Evolutionary conservation across 2,113 vertebrate species (phyloP).

Genomic region (Tetrax tetrax): DNA sequence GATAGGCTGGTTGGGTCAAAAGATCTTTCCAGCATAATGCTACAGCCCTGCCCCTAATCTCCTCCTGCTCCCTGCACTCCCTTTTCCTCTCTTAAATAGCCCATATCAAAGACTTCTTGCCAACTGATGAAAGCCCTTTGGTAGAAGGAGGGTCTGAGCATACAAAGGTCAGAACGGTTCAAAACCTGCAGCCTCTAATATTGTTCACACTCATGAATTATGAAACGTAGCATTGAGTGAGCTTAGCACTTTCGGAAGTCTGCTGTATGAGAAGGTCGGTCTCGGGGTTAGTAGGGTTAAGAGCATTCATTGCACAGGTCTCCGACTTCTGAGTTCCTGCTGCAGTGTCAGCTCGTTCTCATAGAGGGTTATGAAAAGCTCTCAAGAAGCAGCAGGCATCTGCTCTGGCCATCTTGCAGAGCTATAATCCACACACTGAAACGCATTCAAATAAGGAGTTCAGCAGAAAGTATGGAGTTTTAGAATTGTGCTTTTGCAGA

Average conservation of each 20-base stretch:
- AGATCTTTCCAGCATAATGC: too few relatives aligned
- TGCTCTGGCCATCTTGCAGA: background rate
- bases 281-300: background rate
- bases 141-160: background rate
- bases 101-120: background rate
- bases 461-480: background rate
- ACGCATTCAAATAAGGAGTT: background rate
- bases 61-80: background rate
- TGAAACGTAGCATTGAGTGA: background rate
- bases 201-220: background rate
- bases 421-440: background rate
- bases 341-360: background rate
- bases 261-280: background rate
- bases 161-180: background rate
- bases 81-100: background rate
- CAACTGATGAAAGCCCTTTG: background rate
- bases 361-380: background rate
- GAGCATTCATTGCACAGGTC: background rate
- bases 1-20: too few relatives aligned
- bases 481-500: background rate
- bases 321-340: background rate
- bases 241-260: background rate
- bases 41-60: too few relatives aligned
- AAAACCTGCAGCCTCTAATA: background rate
- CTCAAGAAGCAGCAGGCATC: background rate